Evolutionary conservation across 2,888 invertebrate genomes (phyloP).

Genomic region (Corbicula japonica): DNA sequence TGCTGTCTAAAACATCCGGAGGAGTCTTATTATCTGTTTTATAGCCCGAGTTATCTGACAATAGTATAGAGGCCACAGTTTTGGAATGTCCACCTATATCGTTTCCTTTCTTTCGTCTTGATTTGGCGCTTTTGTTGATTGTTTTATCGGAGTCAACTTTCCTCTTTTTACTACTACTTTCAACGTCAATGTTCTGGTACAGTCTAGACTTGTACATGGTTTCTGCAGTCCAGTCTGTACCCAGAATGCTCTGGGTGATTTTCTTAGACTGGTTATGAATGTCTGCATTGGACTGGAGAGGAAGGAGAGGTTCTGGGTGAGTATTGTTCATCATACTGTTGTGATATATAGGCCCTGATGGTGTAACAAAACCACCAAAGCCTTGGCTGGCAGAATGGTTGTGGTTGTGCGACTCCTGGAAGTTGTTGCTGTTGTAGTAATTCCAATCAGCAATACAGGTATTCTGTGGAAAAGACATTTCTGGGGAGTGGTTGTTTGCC

Average conservation of each 20-base stretch:
- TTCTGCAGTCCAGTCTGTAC: slow-evolving; percentile 48
- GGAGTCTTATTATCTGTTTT: slow-evolving; percentile 9
- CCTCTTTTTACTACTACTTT: slow-evolving; percentile 44
- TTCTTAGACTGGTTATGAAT: slow-evolving; percentile 63
- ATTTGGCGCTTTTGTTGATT: slow-evolving; percentile 17
- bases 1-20: slow-evolving; percentile 40
- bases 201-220: slow-evolving; percentile 54
- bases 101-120: slow-evolving; percentile 36
- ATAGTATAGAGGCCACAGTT: slow-evolving; percentile 60
- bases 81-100: slow-evolving; percentile 59
- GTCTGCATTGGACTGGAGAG: slow-evolving; percentile 45
- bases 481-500: slow-evolving; percentile 27
- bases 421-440: slow-evolving; percentile 39
- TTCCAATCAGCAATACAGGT: slow-evolving; percentile 64
- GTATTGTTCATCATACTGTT: slow-evolving; percentile 15
- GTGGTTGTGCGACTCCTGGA: neutral
- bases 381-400: no score
- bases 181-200: slow-evolving; percentile 42
- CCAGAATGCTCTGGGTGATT: slow-evolving; percentile 57
- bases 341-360: slow-evolving; percentile 7
- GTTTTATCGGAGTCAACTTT: slow-evolving; percentile 17
- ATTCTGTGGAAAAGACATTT: slow-evolving; percentile 54
- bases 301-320: neutral
- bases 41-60: slow-evolving; percentile 39
- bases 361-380: slow-evolving; percentile 1